A percentile compares a stretch with the other conserved stretches of the same genome.
Conservation (phyloP, 35 echinoderm and acorn worm genomes). For the Hemicentrotus pulcherrimus region DNA sequence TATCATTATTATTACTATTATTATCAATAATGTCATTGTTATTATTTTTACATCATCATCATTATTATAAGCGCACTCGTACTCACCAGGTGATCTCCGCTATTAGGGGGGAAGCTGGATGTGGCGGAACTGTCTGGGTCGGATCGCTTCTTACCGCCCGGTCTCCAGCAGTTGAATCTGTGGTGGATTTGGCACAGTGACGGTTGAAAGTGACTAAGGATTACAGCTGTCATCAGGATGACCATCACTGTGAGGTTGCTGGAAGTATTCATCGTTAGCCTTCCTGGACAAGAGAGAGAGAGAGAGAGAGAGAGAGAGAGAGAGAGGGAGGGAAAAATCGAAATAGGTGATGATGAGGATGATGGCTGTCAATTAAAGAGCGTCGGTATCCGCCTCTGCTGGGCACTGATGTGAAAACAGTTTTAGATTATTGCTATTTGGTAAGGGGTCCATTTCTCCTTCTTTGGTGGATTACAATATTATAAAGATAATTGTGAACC, state of each 20-base stretch:
- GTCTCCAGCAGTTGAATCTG: slow-evolving; percentile 43
- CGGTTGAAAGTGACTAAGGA: slow-evolving; percentile 21
- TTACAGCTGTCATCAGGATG: not conserved
- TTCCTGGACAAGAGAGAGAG: not conserved
- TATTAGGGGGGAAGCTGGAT: not conserved
- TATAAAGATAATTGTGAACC: no score
- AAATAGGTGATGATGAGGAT: no score
- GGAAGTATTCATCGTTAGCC: slow-evolving; percentile 24
- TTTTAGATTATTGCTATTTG: no score
- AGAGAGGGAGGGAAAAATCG: no score
- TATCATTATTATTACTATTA: not conserved
- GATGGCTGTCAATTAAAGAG: no score
- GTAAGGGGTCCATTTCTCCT: no score
- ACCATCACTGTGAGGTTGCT: not conserved
- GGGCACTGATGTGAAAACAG: no score
- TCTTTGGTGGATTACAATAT: no score
- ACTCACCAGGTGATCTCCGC: slow-evolving; percentile 20
- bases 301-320: no score
- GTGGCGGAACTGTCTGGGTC: not conserved
- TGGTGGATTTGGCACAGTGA: slow-evolving; percentile 39
- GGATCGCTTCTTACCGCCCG: not conserved
- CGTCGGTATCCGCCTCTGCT: no score
- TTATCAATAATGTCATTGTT: not conserved
- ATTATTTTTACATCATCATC: not conserved
- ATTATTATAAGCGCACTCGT: not conserved